Percentiles rank a stretch among this genome's conserved stretches.
Conservation (phyloP, 1,140 invertebrate species). For the Steinernema feltiae region DNA sequence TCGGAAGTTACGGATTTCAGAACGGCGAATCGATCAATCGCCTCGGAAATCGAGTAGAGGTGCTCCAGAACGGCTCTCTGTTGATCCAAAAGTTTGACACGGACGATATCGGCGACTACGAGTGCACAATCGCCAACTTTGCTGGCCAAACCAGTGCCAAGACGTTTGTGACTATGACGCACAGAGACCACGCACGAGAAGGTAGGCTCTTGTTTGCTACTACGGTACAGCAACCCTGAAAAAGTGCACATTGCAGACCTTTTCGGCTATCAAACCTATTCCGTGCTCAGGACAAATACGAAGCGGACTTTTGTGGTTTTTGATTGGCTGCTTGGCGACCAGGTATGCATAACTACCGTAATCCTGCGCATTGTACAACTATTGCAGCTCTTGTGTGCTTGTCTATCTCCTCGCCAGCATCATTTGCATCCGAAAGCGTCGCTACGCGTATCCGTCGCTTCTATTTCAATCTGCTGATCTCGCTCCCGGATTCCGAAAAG, state of each 20-base stretch:
- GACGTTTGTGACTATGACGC: neutral
- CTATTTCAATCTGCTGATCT: neutral
- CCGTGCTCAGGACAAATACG: neutral
- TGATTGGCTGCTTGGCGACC: neutral
- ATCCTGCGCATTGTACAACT: neutral
- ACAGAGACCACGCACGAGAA: neutral
- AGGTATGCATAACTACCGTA: neutral
- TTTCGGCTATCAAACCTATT: neutral
- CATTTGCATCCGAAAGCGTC: neutral
- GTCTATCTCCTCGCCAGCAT: neutral
- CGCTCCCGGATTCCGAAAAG: neutral
- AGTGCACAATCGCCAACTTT: constrained; percentile 4
- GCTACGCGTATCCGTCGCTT: neutral
- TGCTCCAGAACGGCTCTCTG: neutral
- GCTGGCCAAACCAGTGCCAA: neutral
- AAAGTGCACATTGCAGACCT: neutral
- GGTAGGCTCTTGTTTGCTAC: no score
- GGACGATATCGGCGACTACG: neutral
- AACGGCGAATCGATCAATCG: constrained; percentile 3
- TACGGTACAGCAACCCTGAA: no score
- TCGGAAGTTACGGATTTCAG: neutral
- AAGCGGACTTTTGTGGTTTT: neutral
- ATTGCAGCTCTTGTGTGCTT: neutral
- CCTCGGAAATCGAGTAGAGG: neutral
- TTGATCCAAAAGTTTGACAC: neutral